phyloP scores from a whole-genome alignment of 2,797 vertebrate species.

The Orientallactaga sibirica region DNA sequence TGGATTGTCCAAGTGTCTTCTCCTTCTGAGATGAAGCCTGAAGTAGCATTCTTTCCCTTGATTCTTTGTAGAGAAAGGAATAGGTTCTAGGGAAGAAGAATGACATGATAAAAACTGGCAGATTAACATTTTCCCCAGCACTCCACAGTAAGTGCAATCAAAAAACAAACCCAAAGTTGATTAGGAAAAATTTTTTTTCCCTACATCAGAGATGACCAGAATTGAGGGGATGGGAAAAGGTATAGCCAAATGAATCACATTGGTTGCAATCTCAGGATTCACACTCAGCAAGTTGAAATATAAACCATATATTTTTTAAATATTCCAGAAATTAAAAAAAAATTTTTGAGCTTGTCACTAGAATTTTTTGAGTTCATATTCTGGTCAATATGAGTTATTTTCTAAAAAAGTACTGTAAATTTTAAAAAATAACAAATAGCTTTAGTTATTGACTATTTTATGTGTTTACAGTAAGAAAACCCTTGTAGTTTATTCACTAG shows the following conservation, averaged over 20 bases:
- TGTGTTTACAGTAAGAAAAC: not conserved
- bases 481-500: not conserved
- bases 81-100: not conserved
- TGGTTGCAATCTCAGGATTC: not conserved
- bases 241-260: not conserved
- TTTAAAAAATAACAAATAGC: not conserved
- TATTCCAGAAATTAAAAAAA: not conserved
- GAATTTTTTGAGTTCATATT: slow-evolving; percentile 25
- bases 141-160: slow-evolving; percentile 17
- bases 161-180: slow-evolving; percentile 16
- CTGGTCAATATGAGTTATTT: not conserved
- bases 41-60: not conserved
- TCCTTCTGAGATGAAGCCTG: not conserved
- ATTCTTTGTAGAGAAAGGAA: not conserved
- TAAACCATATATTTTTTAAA: not conserved
- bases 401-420: not conserved
- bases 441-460: not conserved
- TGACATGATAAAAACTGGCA: not conserved
- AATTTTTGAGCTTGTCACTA: not conserved
- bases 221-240: not conserved
- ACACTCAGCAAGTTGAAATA: not conserved
- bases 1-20: not conserved
- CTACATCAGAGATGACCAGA: not conserved
- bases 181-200: not conserved
- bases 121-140: not conserved